phyloP scores from a whole-genome alignment of 2,888 invertebrate species.

The Crocallis elinguaria region DNA sequence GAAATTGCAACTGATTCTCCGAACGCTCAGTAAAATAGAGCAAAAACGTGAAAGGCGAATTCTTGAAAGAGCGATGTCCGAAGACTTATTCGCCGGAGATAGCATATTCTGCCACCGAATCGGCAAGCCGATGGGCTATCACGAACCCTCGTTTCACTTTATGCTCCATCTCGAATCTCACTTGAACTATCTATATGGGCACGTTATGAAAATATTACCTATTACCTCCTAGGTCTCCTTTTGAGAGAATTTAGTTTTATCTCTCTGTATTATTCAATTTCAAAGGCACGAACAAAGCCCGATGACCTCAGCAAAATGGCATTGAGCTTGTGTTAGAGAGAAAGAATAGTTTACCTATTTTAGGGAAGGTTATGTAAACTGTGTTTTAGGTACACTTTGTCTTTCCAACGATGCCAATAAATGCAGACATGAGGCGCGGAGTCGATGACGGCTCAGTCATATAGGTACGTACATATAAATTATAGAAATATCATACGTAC shows the following conservation, averaged over 20 bases:
- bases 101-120: conserved; percentile 43
- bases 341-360: too few species aligned
- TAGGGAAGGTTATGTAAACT: too few species aligned
- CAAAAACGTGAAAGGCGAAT: conserved; percentile 14
- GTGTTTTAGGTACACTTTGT: too few species aligned
- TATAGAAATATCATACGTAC: conserved; percentile 40
- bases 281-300: too few species aligned
- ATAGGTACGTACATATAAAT: neutral
- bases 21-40: conserved; percentile 8
- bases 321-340: too few species aligned
- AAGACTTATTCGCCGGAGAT: conserved; percentile 37
- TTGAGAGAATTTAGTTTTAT: neutral
- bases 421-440: too few species aligned
- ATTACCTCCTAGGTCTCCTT: conserved; percentile 18
- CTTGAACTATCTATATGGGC: conserved; percentile 34
- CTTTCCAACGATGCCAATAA: too few species aligned
- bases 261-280: neutral
- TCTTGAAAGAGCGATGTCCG: conserved; percentile 35
- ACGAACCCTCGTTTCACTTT: conserved; percentile 41
- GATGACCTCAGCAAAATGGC: too few species aligned
- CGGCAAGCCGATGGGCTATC: conserved; percentile 39
- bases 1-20: conserved; percentile 8
- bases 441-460: too few species aligned
- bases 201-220: conserved; percentile 36
- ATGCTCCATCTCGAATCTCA: conserved; percentile 39